Evolutionary conservation across 2,888 invertebrate species (phyloP).

Genomic region (Dromius quadrimaculatus): DNA sequence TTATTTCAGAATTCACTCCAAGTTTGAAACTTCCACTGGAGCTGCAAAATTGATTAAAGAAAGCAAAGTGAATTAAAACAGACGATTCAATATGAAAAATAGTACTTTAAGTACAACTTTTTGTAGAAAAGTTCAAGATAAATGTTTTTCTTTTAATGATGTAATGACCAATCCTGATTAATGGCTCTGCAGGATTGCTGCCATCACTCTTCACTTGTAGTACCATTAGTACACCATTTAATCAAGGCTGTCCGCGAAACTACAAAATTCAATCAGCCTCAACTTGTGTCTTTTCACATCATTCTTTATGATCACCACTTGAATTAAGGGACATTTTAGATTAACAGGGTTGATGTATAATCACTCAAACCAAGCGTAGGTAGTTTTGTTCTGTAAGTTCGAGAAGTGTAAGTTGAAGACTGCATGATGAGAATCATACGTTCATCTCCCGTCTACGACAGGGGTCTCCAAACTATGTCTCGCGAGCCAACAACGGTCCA

Average conservation of each 20-base stretch:
- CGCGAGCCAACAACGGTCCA: too few relatives aligned
- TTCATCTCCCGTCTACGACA: too few relatives aligned
- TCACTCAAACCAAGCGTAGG: too few relatives aligned
- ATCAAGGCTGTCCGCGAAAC: constrained; percentile 34
- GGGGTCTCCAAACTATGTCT: too few relatives aligned
- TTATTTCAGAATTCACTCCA: constrained; percentile 1
- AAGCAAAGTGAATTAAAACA: constrained; percentile 18
- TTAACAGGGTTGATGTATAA: too few relatives aligned
- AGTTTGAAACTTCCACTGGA: constrained; percentile 19
- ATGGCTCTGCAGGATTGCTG: constrained; percentile 18
- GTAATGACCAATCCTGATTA: constrained; percentile 47
- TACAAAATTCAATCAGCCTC: constrained; percentile 36
- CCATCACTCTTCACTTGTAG: constrained; percentile 45
- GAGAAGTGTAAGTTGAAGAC: too few relatives aligned
- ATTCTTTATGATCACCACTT: constrained; percentile 7
- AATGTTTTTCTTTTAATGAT: constrained; percentile 45
- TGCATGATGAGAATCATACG: too few relatives aligned
- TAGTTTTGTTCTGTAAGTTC: too few relatives aligned
- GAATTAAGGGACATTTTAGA: constrained; percentile 7
- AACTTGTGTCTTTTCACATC: constrained; percentile 14
- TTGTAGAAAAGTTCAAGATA: constrained; percentile 43
- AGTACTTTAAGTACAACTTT: constrained; percentile 18
- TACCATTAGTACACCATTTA: constrained; percentile 46
- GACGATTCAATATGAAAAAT: constrained; percentile 34
- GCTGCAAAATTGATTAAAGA: constrained; percentile 28